Percentiles rank a stretch among this genome's conserved stretches.
phyloP scores from a whole-genome alignment of 2,888 invertebrate genomes.

The Dynastes hyllus region DNA sequence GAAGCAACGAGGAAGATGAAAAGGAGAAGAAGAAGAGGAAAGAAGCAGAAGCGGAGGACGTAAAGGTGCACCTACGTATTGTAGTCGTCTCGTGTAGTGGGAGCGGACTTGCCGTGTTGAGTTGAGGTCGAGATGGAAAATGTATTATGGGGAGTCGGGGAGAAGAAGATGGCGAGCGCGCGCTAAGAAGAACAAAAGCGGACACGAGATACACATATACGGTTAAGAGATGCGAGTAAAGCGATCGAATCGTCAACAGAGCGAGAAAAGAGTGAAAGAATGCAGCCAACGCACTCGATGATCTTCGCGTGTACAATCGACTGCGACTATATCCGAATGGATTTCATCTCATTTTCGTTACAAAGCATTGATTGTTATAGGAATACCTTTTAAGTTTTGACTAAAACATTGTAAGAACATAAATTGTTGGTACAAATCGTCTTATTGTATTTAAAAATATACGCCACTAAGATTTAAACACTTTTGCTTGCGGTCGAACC shows the following conservation, averaged over 20 bases:
- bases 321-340: too few relatives aligned
- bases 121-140: conserved; percentile 70
- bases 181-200: conserved; percentile 69
- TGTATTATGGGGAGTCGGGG: neutral
- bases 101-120: conserved; percentile 70
- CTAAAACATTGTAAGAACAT: too few relatives aligned
- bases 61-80: conserved; percentile 61
- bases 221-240: conserved; percentile 61
- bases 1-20: conserved; percentile 50
- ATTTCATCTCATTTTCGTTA: too few relatives aligned
- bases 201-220: conserved; percentile 65
- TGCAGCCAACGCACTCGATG: conserved; percentile 51
- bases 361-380: too few relatives aligned
- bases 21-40: conserved; percentile 12
- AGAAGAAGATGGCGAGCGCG: conserved; percentile 58
- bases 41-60: conserved; percentile 58
- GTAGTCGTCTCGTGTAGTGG: conserved; percentile 67
- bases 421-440: too few relatives aligned
- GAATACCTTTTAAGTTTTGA: too few relatives aligned
- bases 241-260: conserved; percentile 67
- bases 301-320: neutral
- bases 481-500: too few relatives aligned
- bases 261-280: conserved; percentile 69
- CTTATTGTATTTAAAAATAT: too few relatives aligned
- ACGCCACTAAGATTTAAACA: too few relatives aligned